Conservation (phyloP, 2,113 vertebrate species). For the Delphinapterus leucas region DNA sequence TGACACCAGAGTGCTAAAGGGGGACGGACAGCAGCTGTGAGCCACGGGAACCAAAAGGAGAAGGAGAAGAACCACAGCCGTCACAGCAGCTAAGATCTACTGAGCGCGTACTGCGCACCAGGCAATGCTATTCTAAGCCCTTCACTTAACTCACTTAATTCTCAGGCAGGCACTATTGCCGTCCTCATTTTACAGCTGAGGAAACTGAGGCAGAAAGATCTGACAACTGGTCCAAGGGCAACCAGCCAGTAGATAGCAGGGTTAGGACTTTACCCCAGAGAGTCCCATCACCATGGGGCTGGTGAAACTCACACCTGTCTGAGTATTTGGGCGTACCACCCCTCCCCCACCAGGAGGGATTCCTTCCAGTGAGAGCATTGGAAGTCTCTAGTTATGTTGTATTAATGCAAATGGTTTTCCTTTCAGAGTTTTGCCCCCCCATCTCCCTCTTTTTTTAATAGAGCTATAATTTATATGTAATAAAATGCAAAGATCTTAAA, state of each 20-base stretch:
- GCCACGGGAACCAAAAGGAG: neutral
- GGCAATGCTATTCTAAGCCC: neutral
- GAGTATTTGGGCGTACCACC: neutral
- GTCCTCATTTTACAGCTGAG: neutral
- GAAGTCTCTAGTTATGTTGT: neutral
- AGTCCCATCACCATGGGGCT: neutral
- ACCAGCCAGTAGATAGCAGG: neutral
- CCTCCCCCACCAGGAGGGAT: neutral
- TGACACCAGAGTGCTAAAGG: rapidly evolving
- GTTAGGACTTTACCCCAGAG: neutral
- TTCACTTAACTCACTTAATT: neutral
- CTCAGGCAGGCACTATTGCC: neutral
- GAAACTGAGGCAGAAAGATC: neutral
- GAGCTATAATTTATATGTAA: neutral
- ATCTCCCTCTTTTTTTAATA: neutral
- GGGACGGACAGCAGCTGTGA: neutral
- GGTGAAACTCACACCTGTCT: rapidly evolving
- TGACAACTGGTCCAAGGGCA: neutral
- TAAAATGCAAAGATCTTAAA: neutral
- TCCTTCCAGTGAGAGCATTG: rapidly evolving
- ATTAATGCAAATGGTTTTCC: neutral
- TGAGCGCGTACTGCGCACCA: rapidly evolving
- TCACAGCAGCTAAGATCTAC: rapidly evolving
- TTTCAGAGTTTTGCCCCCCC: neutral
- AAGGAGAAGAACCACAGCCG: no score